Evolutionary conservation across 2,113 vertebrate species (phyloP).

Genomic region (Oncorhynchus nerka): DNA sequence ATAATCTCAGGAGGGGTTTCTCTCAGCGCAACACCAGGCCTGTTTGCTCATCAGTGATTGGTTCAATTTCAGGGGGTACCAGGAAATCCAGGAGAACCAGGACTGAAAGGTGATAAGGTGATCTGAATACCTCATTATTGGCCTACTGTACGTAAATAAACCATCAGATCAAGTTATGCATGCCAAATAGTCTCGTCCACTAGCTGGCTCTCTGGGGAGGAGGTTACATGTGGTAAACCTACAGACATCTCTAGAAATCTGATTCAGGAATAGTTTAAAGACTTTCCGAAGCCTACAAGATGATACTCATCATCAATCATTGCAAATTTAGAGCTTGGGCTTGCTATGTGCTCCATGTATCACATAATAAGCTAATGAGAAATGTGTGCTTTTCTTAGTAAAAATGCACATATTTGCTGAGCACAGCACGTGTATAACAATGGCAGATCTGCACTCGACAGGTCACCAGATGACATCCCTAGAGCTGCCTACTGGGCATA

Average conservation of each 20-base stretch:
- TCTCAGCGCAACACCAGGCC: not conserved
- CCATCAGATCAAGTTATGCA: not conserved
- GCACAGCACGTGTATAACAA: not conserved
- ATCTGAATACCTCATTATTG: slow-evolving; percentile 88
- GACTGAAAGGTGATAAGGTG: slow-evolving; percentile 99
- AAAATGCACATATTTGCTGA: too few relatives aligned
- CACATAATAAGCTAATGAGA: not conserved
- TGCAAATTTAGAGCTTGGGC: not conserved
- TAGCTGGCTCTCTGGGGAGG: too few relatives aligned
- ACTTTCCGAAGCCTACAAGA: not conserved
- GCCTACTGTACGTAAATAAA: slow-evolving; percentile 2
- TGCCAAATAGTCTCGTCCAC: not conserved
- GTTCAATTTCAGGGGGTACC: slow-evolving; percentile 82
- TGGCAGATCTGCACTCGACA: not conserved
- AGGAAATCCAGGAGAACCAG: slow-evolving; percentile 91
- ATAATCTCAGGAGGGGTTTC: too few relatives aligned
- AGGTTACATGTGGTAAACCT: too few relatives aligned
- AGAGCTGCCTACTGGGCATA: not conserved
- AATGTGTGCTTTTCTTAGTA: too few relatives aligned
- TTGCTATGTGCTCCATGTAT: not conserved
- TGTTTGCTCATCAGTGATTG: slow-evolving; percentile 2
- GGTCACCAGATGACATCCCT: not conserved
- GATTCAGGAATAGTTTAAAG: not conserved
- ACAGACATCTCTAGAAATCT: not conserved
- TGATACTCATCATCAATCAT: not conserved